phyloP scores from a whole-genome alignment of 1,140 invertebrate species.

The Drosophila fuyamai region DNA sequence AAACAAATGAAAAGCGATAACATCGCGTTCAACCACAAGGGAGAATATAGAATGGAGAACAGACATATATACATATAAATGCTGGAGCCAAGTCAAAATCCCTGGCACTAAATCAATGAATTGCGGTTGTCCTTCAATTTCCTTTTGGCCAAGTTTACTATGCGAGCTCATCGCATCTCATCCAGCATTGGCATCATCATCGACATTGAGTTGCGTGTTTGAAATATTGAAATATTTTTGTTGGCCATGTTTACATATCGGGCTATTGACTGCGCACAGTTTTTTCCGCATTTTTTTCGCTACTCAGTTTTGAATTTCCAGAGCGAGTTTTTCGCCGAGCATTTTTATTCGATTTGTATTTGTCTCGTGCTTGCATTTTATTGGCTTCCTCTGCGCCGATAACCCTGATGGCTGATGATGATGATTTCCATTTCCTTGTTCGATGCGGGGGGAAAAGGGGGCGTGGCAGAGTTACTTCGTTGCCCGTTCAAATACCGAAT shows the following conservation, averaged over 20 bases:
- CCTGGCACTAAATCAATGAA: constrained; percentile 73
- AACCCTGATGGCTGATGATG: constrained; percentile 40
- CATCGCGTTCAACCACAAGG: constrained; percentile 44
- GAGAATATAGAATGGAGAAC: constrained; percentile 6
- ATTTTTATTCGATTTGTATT: constrained; percentile 77
- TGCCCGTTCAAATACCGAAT: constrained; percentile 56
- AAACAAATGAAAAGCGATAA: constrained; percentile 78
- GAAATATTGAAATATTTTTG: constrained; percentile 72
- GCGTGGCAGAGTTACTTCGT: constrained; percentile 50
- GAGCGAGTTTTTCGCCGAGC: constrained; percentile 52
- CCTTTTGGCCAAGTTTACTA: constrained; percentile 58
- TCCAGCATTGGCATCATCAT: constrained; percentile 39
- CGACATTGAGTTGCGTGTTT: constrained; percentile 55
- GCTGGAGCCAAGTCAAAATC: constrained; percentile 48
- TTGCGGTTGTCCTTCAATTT: constrained; percentile 78
- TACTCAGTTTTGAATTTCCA: constrained; percentile 41
- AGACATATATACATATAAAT: not conserved
- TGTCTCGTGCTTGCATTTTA: constrained; percentile 39
- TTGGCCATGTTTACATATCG: constrained; percentile 75
- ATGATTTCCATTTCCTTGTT: constrained; percentile 65
- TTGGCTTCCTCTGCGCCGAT: constrained; percentile 27
- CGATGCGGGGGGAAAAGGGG: constrained; percentile 6
- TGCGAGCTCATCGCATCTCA: constrained; percentile 29
- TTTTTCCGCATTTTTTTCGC: constrained; percentile 11
- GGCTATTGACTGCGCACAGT: constrained; percentile 65